Conservation (phyloP, 2,113 vertebrate genomes). For the Zosterops hypoxanthus region DNA sequence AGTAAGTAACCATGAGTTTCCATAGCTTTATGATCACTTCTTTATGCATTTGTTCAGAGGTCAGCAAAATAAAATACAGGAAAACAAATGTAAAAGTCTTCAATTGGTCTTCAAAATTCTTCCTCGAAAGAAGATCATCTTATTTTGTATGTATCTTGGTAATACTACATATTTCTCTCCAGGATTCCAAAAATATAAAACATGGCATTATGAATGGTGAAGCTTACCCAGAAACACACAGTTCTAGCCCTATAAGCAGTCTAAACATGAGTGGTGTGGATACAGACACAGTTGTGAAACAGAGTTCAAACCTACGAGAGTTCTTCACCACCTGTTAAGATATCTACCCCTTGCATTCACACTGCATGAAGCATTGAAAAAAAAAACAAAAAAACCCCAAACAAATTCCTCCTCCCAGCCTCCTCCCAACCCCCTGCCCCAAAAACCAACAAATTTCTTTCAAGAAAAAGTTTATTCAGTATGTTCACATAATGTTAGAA, state of each 20-base stretch:
- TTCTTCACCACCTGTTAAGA: not conserved
- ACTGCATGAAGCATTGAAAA: not conserved
- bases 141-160: not conserved
- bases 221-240: not conserved
- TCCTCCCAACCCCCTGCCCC: accelerated
- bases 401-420: not conserved
- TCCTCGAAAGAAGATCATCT: not conserved
- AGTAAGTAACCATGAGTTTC: not conserved
- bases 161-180: not conserved
- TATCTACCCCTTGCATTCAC: not conserved
- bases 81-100: not conserved
- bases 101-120: not conserved
- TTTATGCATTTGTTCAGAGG: not conserved
- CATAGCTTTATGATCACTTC: not conserved
- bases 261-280: not conserved
- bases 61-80: not conserved
- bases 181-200: not conserved
- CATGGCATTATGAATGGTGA: not conserved
- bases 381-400: accelerated
- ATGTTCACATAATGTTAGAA: not conserved
- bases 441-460: not conserved
- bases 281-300: not conserved
- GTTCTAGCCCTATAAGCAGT: not conserved
- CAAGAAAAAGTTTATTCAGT: slow-evolving; percentile 24
- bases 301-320: not conserved